These are phyloP conservation scores for Pitta sordida DNA, from an alignment of 2,113 vertebrate genomes.

Conservation along the genomic window DNA sequence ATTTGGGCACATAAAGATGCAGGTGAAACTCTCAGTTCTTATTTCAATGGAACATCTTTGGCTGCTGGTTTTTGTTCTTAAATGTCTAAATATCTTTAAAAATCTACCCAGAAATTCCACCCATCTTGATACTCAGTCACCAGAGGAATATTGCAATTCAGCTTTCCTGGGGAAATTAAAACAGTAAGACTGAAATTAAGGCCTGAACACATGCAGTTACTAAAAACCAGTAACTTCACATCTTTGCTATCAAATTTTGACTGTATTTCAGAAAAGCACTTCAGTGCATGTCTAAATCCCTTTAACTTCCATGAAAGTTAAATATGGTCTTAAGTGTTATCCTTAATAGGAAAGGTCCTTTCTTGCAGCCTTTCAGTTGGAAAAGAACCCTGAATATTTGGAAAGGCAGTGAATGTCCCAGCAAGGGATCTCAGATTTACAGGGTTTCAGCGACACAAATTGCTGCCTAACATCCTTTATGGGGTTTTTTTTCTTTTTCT, in stretches of 20 bases:
- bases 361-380: neutral
- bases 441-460: neutral
- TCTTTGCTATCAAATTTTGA: neutral
- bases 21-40: neutral
- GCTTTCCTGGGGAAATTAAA: neutral
- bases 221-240: neutral
- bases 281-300: neutral
- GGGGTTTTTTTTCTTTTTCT: neutral
- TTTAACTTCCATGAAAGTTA: neutral
- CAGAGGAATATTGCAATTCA: neutral
- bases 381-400: neutral
- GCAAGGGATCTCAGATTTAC: neutral
- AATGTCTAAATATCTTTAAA: neutral
- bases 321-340: neutral
- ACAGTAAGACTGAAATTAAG: neutral
- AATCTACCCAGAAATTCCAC: neutral
- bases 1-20: neutral
- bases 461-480: neutral
- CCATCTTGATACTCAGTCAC: neutral
- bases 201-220: neutral
- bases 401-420: neutral
- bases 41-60: neutral
- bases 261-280: neutral
- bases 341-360: neutral
- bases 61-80: neutral